phyloP scores from a whole-genome alignment of 2,888 invertebrate genomes.

The Thelaira solivaga region DNA sequence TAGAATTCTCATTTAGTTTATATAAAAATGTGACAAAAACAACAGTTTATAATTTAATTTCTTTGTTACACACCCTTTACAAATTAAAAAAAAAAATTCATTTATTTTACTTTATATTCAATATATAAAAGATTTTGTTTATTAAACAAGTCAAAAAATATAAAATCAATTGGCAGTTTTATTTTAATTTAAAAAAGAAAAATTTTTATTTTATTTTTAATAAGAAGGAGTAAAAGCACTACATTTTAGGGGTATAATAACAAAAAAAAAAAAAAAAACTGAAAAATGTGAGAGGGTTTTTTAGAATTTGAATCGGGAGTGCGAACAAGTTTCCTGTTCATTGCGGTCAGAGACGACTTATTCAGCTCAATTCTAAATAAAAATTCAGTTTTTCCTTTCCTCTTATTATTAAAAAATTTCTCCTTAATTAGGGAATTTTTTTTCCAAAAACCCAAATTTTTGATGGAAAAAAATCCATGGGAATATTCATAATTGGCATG shows the following conservation, averaged over 20 bases:
- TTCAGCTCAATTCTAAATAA: too few relatives aligned
- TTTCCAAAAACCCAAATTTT: too few relatives aligned
- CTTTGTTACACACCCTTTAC: not conserved
- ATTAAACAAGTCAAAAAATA: constrained; percentile 43
- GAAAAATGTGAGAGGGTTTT: too few relatives aligned
- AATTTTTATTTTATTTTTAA: not conserved
- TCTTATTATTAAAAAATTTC: too few relatives aligned
- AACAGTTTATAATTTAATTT: constrained; percentile 17
- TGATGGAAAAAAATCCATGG: too few relatives aligned
- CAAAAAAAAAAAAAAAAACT: too few relatives aligned
- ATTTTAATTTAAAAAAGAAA: constrained; percentile 7
- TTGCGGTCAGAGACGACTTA: too few relatives aligned
- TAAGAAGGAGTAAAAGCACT: not conserved
- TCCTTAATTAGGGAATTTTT: too few relatives aligned
- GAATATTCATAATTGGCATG: too few relatives aligned
- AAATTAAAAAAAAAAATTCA: constrained; percentile 28
- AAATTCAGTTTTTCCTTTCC: too few relatives aligned
- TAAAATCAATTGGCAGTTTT: constrained; percentile 41
- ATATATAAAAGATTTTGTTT: constrained; percentile 48
- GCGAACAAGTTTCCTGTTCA: too few relatives aligned
- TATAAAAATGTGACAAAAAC: not conserved
- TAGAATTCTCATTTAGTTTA: constrained; percentile 50
- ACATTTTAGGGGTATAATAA: not conserved
- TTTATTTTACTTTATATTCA: constrained; percentile 35
- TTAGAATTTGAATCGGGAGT: too few relatives aligned